phyloP scores from a whole-genome alignment of 2,888 invertebrate species.

The Ectobius pallidus region DNA sequence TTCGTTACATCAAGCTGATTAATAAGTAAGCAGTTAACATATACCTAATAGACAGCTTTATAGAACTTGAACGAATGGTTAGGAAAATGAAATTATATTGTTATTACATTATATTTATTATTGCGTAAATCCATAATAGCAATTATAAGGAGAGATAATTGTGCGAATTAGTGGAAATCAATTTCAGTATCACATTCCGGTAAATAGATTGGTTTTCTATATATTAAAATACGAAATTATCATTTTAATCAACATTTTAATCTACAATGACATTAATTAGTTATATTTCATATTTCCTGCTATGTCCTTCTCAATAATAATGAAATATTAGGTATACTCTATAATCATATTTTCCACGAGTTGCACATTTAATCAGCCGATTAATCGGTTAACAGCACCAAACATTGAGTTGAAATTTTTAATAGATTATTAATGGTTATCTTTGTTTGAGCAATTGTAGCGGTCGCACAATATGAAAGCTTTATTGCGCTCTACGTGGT shows the following conservation, averaged over 20 bases:
- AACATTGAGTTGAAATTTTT: neutral
- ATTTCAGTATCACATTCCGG: neutral
- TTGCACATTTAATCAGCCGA: neutral
- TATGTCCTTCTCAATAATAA: neutral
- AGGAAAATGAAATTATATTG: neutral
- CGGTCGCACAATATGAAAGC: neutral
- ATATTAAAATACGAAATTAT: neutral
- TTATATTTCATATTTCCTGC: neutral
- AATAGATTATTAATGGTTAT: neutral
- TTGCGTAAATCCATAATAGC: neutral
- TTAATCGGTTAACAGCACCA: neutral
- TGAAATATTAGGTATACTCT: neutral
- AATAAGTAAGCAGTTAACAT: neutral
- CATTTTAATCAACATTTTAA: neutral
- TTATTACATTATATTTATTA: neutral
- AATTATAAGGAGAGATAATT: neutral
- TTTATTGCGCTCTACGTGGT: too few species aligned
- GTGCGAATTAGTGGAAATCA: neutral
- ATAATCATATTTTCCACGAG: neutral
- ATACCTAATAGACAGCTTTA: neutral
- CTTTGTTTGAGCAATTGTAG: neutral
- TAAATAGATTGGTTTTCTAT: neutral
- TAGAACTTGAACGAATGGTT: neutral
- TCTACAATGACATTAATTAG: neutral
- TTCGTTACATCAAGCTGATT: neutral